phyloP scores from a whole-genome alignment of 2,797 vertebrate species.

The Anguilla obscura region DNA sequence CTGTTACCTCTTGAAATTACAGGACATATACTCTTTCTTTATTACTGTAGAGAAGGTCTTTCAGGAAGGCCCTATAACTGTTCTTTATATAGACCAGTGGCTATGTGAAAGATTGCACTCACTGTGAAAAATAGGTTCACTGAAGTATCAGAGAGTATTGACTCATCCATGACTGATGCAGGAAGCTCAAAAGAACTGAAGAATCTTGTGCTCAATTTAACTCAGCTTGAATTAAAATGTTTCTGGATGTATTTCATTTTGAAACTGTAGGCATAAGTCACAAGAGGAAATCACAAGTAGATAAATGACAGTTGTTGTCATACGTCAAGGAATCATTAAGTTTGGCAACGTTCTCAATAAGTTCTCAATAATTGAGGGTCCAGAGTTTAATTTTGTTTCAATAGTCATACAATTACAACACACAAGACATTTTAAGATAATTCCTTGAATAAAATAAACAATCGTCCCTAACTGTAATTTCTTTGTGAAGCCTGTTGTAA shows the following conservation, averaged over 20 bases:
- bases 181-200: neutral
- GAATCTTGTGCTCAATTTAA: neutral
- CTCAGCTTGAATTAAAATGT: neutral
- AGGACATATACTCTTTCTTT: neutral
- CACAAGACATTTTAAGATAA: neutral
- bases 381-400: too few species aligned
- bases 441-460: neutral
- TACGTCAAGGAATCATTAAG: neutral
- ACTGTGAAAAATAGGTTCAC: neutral
- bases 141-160: neutral
- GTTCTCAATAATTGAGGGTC: neutral
- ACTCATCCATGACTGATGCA: neutral
- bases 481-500: neutral
- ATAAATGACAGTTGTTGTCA: neutral
- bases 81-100: neutral
- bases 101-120: neutral
- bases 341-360: neutral
- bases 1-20: constrained; percentile 12
- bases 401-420: too few species aligned
- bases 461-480: neutral
- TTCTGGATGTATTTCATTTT: neutral
- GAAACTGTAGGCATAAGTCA: neutral
- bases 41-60: neutral
- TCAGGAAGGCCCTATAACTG: neutral
- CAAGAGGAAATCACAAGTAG: neutral